Base-by-base conservation (phyloP, 2,113 vertebrate genomes). In the Nothocercus julius region DNA sequence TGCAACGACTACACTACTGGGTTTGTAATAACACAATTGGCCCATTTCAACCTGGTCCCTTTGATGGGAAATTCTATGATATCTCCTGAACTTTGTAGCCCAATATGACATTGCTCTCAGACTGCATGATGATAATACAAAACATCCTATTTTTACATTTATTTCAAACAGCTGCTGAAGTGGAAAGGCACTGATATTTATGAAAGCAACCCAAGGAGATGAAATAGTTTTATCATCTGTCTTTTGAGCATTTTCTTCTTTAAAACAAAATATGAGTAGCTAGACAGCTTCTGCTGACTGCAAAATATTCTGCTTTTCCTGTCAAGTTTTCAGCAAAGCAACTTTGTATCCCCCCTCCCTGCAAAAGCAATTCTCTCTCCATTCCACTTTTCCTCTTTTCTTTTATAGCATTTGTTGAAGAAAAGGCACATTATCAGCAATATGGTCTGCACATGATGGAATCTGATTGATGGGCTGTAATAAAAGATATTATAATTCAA, bases 401-500 rank as follows among this genome's bases (percentile, higher is more conserved):
- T 87, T 92, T 78, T 34, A 54, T 1, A 73, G 59, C 74, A 47
- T 44, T 91, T 83, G 49, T 90, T 87, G 78, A 85, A 82, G 75
- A 79, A 80, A 91, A 56, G 42, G 56, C 24, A 27, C 8, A 3
- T 91, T 85, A 93, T 72, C 76, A 47, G 80, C 44, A 75, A 27
- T 4, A 78, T 56, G 51, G 45, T 82, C 40, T 81, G 81, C 74
- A 80, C 54, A 58, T 2, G 93, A 85, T 77, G 82, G 75, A 75
- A 86, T 86, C 85, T 90, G 87, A 96, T 79, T 93, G 96, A 96
- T 91, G 88, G 89, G 73, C 84, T 84, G 44, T 44, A 94, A 92
- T 93, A 95, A 95, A 91, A 3, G 7, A 87, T 61, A 94, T 93
- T 94, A 66, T 92, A 93, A 96, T 96, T 90, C 95, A 92, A 79